Evolutionary conservation across 2,113 vertebrate species (phyloP).

Genomic region (Lipotes vexillifer): DNA sequence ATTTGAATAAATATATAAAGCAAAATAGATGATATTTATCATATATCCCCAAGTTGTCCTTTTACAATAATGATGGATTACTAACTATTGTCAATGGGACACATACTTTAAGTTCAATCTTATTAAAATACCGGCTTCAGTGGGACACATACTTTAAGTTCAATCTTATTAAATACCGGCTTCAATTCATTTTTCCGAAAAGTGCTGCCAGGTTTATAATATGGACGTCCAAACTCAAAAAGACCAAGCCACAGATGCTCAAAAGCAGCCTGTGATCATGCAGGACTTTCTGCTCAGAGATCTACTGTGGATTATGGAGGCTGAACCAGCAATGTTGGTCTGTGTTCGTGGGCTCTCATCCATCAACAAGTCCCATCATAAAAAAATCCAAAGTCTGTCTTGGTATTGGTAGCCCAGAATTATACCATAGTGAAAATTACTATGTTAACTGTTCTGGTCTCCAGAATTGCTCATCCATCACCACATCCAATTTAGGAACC

Average conservation of each 20-base stretch:
- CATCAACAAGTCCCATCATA: neutral
- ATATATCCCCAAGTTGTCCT: neutral
- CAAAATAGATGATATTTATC: neutral
- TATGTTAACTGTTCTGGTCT: conserved; percentile 10
- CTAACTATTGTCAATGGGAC: neutral
- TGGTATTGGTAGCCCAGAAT: neutral
- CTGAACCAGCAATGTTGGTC: neutral
- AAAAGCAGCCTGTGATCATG: neutral
- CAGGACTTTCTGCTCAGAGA: neutral
- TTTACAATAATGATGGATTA: neutral
- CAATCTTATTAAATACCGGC: neutral
- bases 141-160: neutral
- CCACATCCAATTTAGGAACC: conserved; percentile 55
- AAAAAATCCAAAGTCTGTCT: neutral
- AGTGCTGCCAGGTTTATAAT: neutral
- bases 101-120: neutral
- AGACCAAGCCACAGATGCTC: neutral
- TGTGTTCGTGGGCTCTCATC: neutral
- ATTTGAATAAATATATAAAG: neutral
- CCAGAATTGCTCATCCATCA: neutral
- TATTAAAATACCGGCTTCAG: neutral
- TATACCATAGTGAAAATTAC: conserved; percentile 2
- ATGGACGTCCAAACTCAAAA: neutral
- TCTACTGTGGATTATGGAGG: neutral
- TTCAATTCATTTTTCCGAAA: conserved; percentile 4